phyloP scores from a whole-genome alignment of 2,797 vertebrate genomes.

The Anisognathus igniventris region DNA sequence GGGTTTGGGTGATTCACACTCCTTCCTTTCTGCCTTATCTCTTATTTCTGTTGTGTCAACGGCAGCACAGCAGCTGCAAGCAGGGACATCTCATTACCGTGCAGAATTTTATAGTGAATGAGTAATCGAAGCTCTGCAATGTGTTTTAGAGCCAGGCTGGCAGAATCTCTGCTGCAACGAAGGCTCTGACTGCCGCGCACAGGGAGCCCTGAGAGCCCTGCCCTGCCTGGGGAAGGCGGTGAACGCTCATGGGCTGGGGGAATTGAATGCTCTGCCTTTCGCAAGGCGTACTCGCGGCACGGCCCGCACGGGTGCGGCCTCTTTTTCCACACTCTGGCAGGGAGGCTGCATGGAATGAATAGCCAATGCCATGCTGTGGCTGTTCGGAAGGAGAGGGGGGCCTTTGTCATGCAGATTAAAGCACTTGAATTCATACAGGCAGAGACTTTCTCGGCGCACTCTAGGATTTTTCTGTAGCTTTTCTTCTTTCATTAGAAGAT shows the following conservation, averaged over 20 bases:
- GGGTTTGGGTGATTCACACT: neutral
- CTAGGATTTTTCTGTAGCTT: neutral
- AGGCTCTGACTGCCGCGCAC: neutral
- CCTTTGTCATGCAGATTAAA: constrained; percentile 35
- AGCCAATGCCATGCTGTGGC: neutral
- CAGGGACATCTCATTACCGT: neutral
- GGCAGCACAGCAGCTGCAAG: neutral
- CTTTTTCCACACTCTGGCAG: neutral
- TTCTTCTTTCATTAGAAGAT: neutral
- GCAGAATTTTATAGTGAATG: neutral
- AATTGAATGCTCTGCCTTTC: neutral
- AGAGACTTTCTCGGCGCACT: neutral
- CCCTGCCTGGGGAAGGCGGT: neutral
- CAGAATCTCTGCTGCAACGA: neutral
- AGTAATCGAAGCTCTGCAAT: neutral
- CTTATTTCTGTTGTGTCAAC: neutral
- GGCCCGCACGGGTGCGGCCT: neutral
- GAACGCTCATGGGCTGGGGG: neutral
- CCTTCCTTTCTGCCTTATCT: neutral
- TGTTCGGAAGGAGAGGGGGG: neutral
- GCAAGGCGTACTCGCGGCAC: accelerated
- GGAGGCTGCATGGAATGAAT: neutral
- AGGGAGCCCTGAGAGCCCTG: neutral
- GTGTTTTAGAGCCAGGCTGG: neutral
- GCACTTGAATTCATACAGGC: neutral